Base-by-base conservation (phyloP, 2,113 vertebrate species). In the Erpornis zantholeuca region DNA sequence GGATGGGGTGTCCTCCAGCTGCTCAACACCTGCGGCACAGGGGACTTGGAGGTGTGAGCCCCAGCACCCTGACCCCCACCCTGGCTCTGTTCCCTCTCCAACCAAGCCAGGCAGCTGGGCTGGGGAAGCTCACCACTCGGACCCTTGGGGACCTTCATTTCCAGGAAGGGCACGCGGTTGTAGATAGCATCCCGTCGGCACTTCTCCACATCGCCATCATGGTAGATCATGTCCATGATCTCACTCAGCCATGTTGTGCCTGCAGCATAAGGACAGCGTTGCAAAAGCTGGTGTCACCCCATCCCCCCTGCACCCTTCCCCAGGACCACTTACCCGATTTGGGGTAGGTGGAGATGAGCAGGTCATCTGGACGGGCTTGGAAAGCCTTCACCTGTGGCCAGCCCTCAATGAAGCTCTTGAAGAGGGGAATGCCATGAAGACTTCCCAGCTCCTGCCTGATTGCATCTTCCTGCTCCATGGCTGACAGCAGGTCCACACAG, bases 221-320 rank as follows among this genome's bases (percentile, higher is more conserved):
- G 83, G 78, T 94, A 97, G 66, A 98, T 97, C 95, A 96, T 78
- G 75, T 97, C 97, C 60, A 98, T 45, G 86, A 98, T 97, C 94
- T 98, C 97, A 1, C 97, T 96, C 25, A 97, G 3, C 97, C 98
- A 98, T 0, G 96, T 98, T 4, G 95, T 98, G 23, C 98, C 98
- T 98, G 75, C 27, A 66, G 63, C 50, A 90, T 49, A 70, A 63
- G 36, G 45, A 29, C 28, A 22, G 25, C 0, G 1, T 47, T 23
- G 7, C 15, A 47, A 56, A 27, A 28, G 61, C 31, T 47, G 50
- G 10, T 11, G 1, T 57, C 21, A 4, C 8, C 24, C 27, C 15
- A 5, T 24, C 7, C 33, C 11, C 12, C 6, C 70, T 9, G 11
- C 28, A 21, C 8, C 20, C 29, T 42, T 13, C 40, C 54, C 56